phyloP scores from a whole-genome alignment of 1,140 invertebrate genomes.

The Drepana arcuata region DNA sequence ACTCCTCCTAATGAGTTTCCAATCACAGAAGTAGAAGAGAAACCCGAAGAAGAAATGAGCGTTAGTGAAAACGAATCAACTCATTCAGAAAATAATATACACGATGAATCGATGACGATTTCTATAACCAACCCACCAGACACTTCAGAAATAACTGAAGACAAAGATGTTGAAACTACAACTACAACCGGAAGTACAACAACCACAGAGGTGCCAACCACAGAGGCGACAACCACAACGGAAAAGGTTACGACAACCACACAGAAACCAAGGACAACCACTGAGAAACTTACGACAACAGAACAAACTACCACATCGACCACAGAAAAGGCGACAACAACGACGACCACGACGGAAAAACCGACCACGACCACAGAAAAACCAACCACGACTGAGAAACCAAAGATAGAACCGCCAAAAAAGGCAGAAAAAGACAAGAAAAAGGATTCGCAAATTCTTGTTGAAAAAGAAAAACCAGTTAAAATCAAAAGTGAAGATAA shows the following conservation, averaged over 20 bases:
- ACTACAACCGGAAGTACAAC: slow-evolving; percentile 22
- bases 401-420: slow-evolving; percentile 37
- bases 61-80: slow-evolving; percentile 42
- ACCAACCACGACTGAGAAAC: slow-evolving; percentile 21
- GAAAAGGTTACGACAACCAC: slow-evolving; percentile 17
- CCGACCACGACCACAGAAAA: slow-evolving; percentile 26
- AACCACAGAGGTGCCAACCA: slow-evolving; percentile 19
- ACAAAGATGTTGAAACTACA: slow-evolving; percentile 24
- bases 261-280: slow-evolving; percentile 23
- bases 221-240: slow-evolving; percentile 20
- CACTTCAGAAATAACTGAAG: slow-evolving; percentile 19
- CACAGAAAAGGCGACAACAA: slow-evolving; percentile 19
- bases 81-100: slow-evolving; percentile 47
- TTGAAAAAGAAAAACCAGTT: slow-evolving; percentile 32
- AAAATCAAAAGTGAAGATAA: slow-evolving; percentile 38
- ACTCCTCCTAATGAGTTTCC: slow-evolving; percentile 28
- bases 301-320: slow-evolving; percentile 21
- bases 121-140: slow-evolving; percentile 11
- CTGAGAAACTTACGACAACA: slow-evolving; percentile 19
- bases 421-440: slow-evolving; percentile 51
- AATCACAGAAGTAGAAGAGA: slow-evolving; percentile 33
- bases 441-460: slow-evolving; percentile 28
- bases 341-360: slow-evolving; percentile 18
- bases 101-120: slow-evolving; percentile 29
- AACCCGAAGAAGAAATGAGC: slow-evolving; percentile 26